phyloP scores from a whole-genome alignment of 2,888 invertebrate species.

The Miltochrista miniata region DNA sequence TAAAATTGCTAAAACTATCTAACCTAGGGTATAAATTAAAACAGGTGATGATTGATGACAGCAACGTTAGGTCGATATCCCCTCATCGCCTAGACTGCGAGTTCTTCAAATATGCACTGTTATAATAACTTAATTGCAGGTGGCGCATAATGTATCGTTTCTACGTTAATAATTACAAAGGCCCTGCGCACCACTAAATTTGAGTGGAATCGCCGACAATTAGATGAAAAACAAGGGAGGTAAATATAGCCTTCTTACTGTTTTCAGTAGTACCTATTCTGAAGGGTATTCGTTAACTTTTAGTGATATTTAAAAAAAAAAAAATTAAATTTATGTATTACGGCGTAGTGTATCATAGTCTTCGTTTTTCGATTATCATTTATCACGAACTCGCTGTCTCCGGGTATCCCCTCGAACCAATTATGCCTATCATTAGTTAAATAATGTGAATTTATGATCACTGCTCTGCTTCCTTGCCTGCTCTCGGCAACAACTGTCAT shows the following conservation, averaged over 20 bases:
- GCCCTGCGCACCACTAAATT: constrained; percentile 25
- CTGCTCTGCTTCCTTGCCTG: too few relatives aligned
- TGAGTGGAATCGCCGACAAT: constrained; percentile 31
- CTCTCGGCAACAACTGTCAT: too few relatives aligned
- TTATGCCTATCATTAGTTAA: too few relatives aligned
- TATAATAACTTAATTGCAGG: constrained; percentile 50
- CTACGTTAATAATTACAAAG: constrained; percentile 27
- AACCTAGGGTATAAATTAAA: too few relatives aligned
- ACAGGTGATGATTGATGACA: constrained; percentile 40
- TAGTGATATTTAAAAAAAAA: too few relatives aligned
- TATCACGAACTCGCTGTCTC: too few relatives aligned
- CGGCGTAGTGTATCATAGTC: too few relatives aligned
- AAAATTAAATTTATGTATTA: neutral
- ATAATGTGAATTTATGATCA: too few relatives aligned
- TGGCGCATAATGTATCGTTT: constrained; percentile 30
- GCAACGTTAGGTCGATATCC: constrained; percentile 40
- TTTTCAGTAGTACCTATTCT: neutral
- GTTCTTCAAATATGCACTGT: constrained; percentile 43
- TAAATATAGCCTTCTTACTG: constrained; percentile 28
- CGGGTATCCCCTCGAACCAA: too few relatives aligned
- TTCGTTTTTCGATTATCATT: too few relatives aligned
- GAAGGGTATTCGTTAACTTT: neutral
- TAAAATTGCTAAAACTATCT: too few relatives aligned
- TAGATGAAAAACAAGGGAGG: constrained; percentile 27
- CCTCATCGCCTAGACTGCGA: constrained; percentile 19